These are phyloP conservation scores for Ochropacha duplaris DNA, from an alignment of 2,888 invertebrate genomes.

Conservation along the genomic window DNA sequence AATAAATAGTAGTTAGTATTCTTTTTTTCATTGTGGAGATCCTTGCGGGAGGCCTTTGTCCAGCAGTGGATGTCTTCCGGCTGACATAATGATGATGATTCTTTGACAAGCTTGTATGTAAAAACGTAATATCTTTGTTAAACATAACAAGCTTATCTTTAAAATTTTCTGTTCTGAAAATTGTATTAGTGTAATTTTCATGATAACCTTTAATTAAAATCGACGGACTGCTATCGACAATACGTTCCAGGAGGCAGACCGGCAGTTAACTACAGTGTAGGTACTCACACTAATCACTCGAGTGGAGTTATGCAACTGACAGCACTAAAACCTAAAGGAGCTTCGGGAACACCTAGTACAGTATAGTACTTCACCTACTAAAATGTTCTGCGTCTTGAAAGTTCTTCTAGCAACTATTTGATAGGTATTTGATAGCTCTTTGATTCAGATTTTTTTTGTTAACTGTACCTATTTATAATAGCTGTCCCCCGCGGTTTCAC, in stretches of 20 bases:
- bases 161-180: background rate
- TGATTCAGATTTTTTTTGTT: no score
- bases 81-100: no score
- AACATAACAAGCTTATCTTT: no score
- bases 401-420: background rate
- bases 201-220: background rate
- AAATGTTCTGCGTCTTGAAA: background rate
- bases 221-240: background rate
- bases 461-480: no score
- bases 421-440: no score
- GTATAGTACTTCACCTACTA: background rate
- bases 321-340: constrained; percentile 25
- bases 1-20: no score
- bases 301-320: constrained; percentile 54
- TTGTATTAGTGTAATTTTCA: background rate
- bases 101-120: no score
- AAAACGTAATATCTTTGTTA: no score
- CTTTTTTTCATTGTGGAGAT: no score
- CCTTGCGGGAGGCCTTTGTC: no score
- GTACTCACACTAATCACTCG: constrained; percentile 62
- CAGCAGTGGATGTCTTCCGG: no score
- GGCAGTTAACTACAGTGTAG: constrained; percentile 62
- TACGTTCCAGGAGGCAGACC: constrained; percentile 29
- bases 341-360: constrained; percentile 7
- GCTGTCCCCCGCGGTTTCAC: no score